Conservation (phyloP, 2,113 vertebrate genomes). For the Chaetodon auriga region DNA sequence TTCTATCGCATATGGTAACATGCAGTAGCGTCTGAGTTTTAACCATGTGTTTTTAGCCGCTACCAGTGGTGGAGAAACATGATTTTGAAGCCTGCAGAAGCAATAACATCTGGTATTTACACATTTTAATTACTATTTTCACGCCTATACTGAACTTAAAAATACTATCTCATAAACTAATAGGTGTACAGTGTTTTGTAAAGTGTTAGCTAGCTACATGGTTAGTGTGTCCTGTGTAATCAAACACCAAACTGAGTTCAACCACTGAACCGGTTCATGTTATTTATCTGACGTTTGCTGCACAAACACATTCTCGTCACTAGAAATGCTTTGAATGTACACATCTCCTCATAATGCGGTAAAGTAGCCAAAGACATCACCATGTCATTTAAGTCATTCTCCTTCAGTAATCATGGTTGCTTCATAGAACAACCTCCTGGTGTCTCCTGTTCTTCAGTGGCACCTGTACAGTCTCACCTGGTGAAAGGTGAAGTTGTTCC, state of each 20-base stretch:
- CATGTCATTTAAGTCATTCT: neutral
- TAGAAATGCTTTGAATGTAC: neutral
- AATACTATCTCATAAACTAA: neutral
- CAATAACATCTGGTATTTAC: constrained; percentile 51
- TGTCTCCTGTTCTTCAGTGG: neutral
- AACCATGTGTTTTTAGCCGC: constrained; percentile 48
- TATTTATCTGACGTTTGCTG: neutral
- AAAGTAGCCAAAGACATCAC: neutral
- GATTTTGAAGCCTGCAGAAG: neutral
- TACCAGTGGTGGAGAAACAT: neutral
- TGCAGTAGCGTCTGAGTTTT: neutral
- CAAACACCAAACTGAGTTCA: neutral
- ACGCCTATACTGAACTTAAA: fast-evolving
- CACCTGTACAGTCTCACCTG: neutral
- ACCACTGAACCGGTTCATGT: neutral
- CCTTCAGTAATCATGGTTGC: neutral
- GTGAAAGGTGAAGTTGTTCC: neutral
- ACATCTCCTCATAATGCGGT: neutral
- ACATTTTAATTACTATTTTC: neutral
- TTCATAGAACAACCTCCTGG: neutral
- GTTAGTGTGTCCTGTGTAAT: neutral
- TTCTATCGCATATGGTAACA: neutral
- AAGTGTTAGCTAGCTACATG: neutral
- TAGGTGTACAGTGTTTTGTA: neutral
- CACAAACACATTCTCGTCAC: neutral